phyloP scores from a whole-genome alignment of 2,113 vertebrate genomes.

The Meriones unguiculatus region DNA sequence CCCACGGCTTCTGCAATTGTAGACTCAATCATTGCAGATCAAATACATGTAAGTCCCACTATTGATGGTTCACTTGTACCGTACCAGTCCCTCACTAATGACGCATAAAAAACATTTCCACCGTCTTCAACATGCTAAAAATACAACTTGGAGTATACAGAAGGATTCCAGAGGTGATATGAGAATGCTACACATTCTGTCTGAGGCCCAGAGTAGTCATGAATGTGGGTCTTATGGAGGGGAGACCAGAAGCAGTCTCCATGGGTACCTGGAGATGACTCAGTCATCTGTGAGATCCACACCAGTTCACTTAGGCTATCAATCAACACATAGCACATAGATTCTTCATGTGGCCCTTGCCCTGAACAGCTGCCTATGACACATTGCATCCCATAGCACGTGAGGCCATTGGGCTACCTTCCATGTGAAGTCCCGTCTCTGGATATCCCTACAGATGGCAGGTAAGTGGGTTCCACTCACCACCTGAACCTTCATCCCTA shows the following conservation, averaged over 20 bases:
- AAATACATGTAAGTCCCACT: not conserved
- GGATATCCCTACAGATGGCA: not conserved
- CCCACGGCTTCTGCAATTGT: not conserved
- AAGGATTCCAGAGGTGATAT: not conserved
- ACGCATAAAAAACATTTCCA: not conserved
- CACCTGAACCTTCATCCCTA: rapidly evolving
- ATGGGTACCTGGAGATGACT: no score
- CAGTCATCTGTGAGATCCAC: not conserved
- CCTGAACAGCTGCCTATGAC: not conserved
- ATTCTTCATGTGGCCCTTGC: rapidly evolving
- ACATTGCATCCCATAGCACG: rapidly evolving
- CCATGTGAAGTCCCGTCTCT: no score
- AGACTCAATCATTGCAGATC: not conserved
- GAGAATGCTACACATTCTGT: not conserved
- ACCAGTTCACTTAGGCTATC: not conserved
- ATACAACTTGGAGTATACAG: not conserved
- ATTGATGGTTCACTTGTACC: no score
- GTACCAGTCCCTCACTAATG: no score
- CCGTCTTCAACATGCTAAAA: not conserved
- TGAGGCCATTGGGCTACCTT: rapidly evolving
- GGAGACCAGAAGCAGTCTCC: not conserved
- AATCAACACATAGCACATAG: rapidly evolving
- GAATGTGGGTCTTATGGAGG: not conserved
- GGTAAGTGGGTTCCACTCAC: rapidly evolving
- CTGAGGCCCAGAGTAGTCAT: no score